Evolutionary conservation across 2,888 invertebrate species (phyloP).

Genomic region (Brenthis ino): DNA sequence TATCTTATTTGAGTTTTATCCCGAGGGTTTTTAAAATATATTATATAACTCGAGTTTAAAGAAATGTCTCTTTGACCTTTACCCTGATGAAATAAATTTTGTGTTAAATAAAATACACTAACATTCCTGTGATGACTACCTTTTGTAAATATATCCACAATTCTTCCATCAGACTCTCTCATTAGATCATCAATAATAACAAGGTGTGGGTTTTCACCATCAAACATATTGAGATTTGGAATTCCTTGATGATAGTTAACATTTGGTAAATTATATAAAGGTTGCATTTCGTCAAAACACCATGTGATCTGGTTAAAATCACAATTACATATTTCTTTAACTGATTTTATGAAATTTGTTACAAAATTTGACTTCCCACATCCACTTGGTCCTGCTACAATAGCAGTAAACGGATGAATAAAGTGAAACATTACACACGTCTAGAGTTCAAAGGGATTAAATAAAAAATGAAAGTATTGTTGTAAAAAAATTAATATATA

Average conservation of each 20-base stretch:
- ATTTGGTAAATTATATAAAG: constrained; percentile 40
- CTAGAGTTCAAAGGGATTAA: not conserved
- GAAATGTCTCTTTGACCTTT: constrained; percentile 41
- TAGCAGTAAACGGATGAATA: constrained; percentile 40
- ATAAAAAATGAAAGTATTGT: no score
- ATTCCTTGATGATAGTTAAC: constrained; percentile 45
- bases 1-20: constrained; percentile 44
- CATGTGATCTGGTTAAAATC: constrained; percentile 31
- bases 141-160: constrained; percentile 45
- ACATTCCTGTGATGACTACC: constrained; percentile 45
- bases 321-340: constrained; percentile 28
- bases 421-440: constrained; percentile 5
- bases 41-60: constrained; percentile 42
- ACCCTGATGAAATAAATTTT: constrained; percentile 45
- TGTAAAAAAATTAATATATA: not conserved
- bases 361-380: constrained; percentile 43
- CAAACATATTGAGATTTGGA: constrained; percentile 46
- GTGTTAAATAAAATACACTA: constrained; percentile 47
- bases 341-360: constrained; percentile 29
- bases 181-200: constrained; percentile 48
- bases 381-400: constrained; percentile 23
- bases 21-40: constrained; percentile 46
- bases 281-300: constrained; percentile 40
- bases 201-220: constrained; percentile 40
- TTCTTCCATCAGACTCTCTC: constrained; percentile 46